A percentile compares a stretch with the other conserved stretches of the same genome.
These are phyloP conservation scores for Drosophila nannoptera DNA, from an alignment of 1,140 invertebrate genomes.

Conservation along the genomic window DNA sequence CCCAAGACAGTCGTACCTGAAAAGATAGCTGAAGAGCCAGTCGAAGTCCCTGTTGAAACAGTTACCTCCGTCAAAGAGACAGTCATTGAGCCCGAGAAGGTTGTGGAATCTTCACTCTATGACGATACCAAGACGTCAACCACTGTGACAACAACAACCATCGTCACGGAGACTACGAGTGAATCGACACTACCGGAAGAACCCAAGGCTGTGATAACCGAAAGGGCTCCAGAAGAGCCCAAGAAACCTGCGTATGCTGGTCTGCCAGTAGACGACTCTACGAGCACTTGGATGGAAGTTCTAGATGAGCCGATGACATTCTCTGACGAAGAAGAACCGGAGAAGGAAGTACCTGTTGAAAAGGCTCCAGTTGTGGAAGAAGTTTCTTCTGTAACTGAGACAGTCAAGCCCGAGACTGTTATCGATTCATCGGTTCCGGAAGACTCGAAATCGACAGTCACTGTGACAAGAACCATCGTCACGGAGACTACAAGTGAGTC, in stretches of 20 bases:
- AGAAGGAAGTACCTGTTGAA: slow-evolving; percentile 8
- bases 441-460: slow-evolving; percentile 2
- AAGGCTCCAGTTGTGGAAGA: too few relatives aligned
- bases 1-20: slow-evolving; percentile 6
- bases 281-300: background rate
- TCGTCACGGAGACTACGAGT: slow-evolving; percentile 9
- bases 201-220: background rate
- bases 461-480: slow-evolving; percentile 15
- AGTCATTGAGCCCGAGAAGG: background rate
- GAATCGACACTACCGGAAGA: background rate
- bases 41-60: background rate
- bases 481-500: slow-evolving; percentile 12
- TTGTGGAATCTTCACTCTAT: background rate
- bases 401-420: slow-evolving; percentile 1
- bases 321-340: slow-evolving; percentile 7
- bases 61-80: background rate
- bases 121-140: slow-evolving; percentile 7
- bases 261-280: background rate
- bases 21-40: background rate
- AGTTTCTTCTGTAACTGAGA: background rate
- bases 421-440: background rate
- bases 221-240: slow-evolving; percentile 21
- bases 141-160: slow-evolving; percentile 19
- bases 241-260: background rate
- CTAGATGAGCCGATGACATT: background rate